Evolutionary conservation across 2,888 invertebrate genomes (phyloP), one percentile per base, ranked within the genome.

Genomic region (Cheilosia scutellata): DNA sequence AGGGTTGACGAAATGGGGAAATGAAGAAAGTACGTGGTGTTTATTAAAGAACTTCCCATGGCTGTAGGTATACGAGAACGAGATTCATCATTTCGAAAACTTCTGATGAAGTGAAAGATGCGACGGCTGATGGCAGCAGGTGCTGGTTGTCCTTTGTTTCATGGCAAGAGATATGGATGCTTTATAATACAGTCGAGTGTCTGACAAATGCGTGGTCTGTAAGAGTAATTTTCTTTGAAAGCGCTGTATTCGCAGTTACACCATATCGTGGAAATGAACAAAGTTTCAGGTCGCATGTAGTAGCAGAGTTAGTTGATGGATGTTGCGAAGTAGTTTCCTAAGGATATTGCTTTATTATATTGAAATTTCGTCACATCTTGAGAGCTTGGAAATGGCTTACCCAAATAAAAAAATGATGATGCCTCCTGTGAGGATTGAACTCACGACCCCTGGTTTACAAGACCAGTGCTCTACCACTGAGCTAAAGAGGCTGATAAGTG

Each of bases 381-480:
- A 37, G 11, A 37, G 4, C 4, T 11, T 33, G 9, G 2, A 2
- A 33, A 7, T 33, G 33, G 3, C 9, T 4, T 37, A 37, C 37
- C 9, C 0, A 37, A 11, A 37, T 33, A 9, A 31, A 4, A 7
- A 33, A 33, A 33, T 33, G 9, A 3, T 4, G 4, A 37, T 37
- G 9, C 37, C 0, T 37, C 3, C 11, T 37, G 11, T 37, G 11
- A 11, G 37, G 42, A 42, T 1, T 42, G 5, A n/a, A n/a, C n/a
- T 42, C 96, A 95, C 96, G 96, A 96, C 96, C 96, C 95, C 95
- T 96, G 95, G 96, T 96, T 96, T 96, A 96, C 96, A 96, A 96
- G 96, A 96, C 96, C 96, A 96, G 96, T 96, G 96, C 96, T 96
- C 96, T 96, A 94, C 96, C 96, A 96, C 96, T 96, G 96, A 96